Evolutionary conservation across 2,797 vertebrate genomes (phyloP).

Genomic region (Falco novaeseelandiae): DNA sequence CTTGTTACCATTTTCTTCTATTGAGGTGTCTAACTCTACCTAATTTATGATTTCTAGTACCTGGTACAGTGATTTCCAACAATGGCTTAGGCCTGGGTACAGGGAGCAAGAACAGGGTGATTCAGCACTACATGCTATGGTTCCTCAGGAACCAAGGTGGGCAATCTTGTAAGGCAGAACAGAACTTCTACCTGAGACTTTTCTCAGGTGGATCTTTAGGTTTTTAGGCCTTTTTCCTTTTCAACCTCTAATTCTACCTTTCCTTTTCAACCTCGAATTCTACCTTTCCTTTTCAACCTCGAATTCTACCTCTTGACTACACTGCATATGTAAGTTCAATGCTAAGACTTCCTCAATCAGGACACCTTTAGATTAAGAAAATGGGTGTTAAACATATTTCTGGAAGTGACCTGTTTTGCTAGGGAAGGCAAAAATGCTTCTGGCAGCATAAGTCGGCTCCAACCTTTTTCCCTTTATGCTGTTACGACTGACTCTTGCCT

Average conservation of each 20-base stretch:
- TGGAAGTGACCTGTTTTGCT: background rate
- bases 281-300: background rate
- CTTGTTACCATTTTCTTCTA: too few species aligned
- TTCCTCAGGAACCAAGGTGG: too few species aligned
- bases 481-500: background rate
- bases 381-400: background rate
- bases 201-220: too few species aligned
- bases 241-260: background rate
- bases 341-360: background rate
- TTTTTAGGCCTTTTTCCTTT: too few species aligned
- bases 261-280: background rate
- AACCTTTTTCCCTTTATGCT: background rate
- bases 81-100: too few species aligned
- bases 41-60: too few species aligned
- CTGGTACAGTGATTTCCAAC: too few species aligned
- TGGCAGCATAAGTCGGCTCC: background rate
- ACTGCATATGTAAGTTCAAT: background rate
- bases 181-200: too few species aligned
- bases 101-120: too few species aligned
- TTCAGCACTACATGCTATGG: too few species aligned
- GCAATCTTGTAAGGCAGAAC: too few species aligned
- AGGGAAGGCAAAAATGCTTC: background rate
- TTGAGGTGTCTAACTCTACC: too few species aligned
- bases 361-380: background rate
- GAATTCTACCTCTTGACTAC: background rate